A percentile compares a stretch with the other conserved stretches of the same genome.
These are phyloP conservation scores for Bembecia ichneumoniformis DNA, from an alignment of 2,888 invertebrate species.

Conservation along the genomic window DNA sequence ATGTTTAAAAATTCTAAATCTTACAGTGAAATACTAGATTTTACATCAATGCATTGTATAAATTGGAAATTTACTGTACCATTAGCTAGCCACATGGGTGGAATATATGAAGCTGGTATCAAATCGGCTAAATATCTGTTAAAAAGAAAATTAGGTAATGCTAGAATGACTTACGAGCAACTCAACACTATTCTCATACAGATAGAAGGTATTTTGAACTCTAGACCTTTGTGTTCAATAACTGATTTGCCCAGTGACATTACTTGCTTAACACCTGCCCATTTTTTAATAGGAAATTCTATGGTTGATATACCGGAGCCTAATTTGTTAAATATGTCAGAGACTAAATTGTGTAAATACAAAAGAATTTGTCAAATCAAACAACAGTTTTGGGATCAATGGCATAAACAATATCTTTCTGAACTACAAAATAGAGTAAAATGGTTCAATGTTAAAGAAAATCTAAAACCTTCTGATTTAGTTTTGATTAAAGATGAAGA, in stretches of 20 bases:
- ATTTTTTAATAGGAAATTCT: background rate
- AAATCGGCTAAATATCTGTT: slow-evolving; percentile 2
- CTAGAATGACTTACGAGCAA: slow-evolving; percentile 1
- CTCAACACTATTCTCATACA: slow-evolving; percentile 1
- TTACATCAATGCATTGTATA: background rate
- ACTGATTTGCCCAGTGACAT: slow-evolving; percentile 1
- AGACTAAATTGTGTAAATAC: slow-evolving; percentile 2
- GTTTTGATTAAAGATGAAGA: slow-evolving; percentile 2
- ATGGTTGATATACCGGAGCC: background rate
- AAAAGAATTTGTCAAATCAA: slow-evolving; percentile 3
- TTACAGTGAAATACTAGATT: background rate
- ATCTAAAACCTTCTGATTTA: slow-evolving; percentile 2
- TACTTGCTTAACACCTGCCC: slow-evolving; percentile 1
- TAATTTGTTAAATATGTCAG: slow-evolving; percentile 1
- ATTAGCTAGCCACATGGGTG: slow-evolving; percentile 5
- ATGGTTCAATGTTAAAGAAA: slow-evolving; percentile 1
- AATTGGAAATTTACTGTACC: slow-evolving; percentile 1
- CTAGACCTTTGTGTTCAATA: slow-evolving; percentile 1
- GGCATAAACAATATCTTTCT: slow-evolving; percentile 3
- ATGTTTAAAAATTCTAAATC: slow-evolving; percentile 1
- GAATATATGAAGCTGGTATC: slow-evolving; percentile 3
- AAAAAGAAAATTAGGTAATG: background rate
- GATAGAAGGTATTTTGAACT: too few species aligned
- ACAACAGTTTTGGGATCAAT: slow-evolving; percentile 6
- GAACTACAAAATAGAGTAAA: slow-evolving; percentile 3